Conservation (phyloP, 2,888 invertebrate species). For the Cephus rjabovi region DNA sequence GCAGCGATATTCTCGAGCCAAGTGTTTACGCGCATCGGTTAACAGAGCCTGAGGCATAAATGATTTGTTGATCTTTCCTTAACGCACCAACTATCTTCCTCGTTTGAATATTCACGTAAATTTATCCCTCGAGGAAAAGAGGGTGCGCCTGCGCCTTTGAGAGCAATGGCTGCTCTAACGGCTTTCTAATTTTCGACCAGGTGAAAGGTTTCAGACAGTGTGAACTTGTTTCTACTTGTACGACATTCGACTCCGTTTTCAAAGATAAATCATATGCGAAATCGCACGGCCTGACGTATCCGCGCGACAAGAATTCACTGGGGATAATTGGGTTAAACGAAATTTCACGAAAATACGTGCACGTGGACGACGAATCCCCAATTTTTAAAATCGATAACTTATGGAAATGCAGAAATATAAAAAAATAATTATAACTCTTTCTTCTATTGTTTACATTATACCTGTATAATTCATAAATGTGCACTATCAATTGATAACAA, state of each 20-base stretch:
- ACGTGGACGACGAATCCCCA: background rate
- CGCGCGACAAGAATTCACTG: background rate
- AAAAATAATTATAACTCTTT: background rate
- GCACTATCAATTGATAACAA: no score
- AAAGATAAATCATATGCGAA: background rate
- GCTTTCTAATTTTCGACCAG: background rate
- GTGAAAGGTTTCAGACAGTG: background rate
- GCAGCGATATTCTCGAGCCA: conserved; percentile 14
- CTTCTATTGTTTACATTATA: no score
- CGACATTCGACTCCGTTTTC: background rate
- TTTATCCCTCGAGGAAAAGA: background rate
- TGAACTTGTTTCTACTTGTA: background rate
- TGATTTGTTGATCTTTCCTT: background rate
- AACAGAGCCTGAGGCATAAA: background rate
- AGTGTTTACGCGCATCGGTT: background rate
- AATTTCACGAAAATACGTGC: background rate
- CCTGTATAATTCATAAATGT: no score
- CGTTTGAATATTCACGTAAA: background rate
- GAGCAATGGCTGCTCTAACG: background rate
- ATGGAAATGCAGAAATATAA: background rate
- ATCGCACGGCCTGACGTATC: background rate
- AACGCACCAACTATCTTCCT: background rate
- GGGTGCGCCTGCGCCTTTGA: background rate
- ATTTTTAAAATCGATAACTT: background rate
- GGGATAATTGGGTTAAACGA: background rate